phyloP scores from a whole-genome alignment of 2,797 vertebrate species.

The Sebastes hubbsi region DNA sequence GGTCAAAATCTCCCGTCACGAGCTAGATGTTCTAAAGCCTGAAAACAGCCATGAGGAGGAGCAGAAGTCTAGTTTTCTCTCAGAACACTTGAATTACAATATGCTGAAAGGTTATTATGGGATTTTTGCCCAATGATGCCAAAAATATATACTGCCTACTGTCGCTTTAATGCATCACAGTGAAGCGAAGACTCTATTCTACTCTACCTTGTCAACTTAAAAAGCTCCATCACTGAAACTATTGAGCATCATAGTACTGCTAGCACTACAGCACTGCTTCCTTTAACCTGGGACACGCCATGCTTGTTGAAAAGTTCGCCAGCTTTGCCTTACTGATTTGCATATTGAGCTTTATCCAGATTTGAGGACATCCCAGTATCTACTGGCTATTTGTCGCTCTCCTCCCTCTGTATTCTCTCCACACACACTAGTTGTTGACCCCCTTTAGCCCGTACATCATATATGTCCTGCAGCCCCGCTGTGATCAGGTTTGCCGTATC shows the following conservation, averaged over 20 bases:
- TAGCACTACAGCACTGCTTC: not conserved
- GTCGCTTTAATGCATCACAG: not conserved
- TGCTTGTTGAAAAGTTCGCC: not conserved
- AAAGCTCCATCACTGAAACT: not conserved
- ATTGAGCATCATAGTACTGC: not conserved
- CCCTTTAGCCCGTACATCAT: slow-evolving; percentile 9
- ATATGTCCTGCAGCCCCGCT: slow-evolving; percentile 39
- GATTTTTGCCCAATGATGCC: too few species aligned
- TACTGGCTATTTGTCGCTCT: not conserved
- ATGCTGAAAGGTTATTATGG: too few species aligned
- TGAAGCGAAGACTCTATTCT: not conserved
- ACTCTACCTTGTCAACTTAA: not conserved
- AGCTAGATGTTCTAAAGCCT: too few species aligned
- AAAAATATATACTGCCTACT: too few species aligned
- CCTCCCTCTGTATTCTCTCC: not conserved
- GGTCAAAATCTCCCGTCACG: too few species aligned
- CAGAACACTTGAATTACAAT: too few species aligned
- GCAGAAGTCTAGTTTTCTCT: too few species aligned
- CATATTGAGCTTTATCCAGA: not conserved
- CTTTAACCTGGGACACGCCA: not conserved
- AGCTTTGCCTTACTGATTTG: not conserved
- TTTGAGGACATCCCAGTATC: not conserved
- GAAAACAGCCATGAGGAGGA: too few species aligned
- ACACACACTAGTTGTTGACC: not conserved
- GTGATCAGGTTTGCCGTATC: slow-evolving; percentile 56